These are phyloP conservation scores for Pseudomyrmex pallidus DNA, from an alignment of 1,140 invertebrate genomes.

Conservation along the genomic window DNA sequence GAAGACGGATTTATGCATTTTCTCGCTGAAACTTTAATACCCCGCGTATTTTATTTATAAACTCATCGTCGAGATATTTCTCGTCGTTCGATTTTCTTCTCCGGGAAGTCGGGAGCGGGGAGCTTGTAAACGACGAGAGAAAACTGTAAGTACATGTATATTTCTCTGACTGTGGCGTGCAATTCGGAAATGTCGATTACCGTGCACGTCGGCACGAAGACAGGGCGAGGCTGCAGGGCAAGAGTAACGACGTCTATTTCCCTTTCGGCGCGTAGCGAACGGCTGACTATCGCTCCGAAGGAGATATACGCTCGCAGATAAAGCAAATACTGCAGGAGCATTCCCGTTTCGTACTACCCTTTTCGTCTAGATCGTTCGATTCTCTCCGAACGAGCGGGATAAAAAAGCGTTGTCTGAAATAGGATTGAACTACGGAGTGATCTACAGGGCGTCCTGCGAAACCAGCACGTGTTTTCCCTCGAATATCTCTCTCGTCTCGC, in stretches of 20 bases:
- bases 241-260: slow-evolving; percentile 63
- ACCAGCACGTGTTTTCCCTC: neutral
- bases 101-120: neutral
- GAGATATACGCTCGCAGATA: slow-evolving; percentile 49
- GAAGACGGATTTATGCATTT: slow-evolving; percentile 7
- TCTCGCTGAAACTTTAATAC: slow-evolving; percentile 44
- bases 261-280: slow-evolving; percentile 37
- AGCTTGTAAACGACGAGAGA: slow-evolving; percentile 45
- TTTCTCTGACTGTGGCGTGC: slow-evolving; percentile 16
- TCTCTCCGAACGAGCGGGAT: slow-evolving; percentile 19
- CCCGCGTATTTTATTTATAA: slow-evolving; percentile 18
- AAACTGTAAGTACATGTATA: slow-evolving; percentile 54
- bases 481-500: neutral
- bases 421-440: slow-evolving; percentile 18
- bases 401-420: slow-evolving; percentile 33
- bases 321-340: slow-evolving; percentile 50
- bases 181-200: slow-evolving; percentile 55
- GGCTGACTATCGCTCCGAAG: slow-evolving; percentile 41
- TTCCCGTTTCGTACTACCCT: slow-evolving; percentile 21
- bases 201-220: slow-evolving; percentile 29
- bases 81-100: slow-evolving; percentile 39
- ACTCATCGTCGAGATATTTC: slow-evolving; percentile 20
- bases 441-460: neutral
- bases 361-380: slow-evolving; percentile 37
- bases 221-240: slow-evolving; percentile 42